Evolutionary conservation across 2,888 invertebrate species (phyloP), one percentile per base, ranked within the genome.

Genomic region (Coenonympha glycerion): DNA sequence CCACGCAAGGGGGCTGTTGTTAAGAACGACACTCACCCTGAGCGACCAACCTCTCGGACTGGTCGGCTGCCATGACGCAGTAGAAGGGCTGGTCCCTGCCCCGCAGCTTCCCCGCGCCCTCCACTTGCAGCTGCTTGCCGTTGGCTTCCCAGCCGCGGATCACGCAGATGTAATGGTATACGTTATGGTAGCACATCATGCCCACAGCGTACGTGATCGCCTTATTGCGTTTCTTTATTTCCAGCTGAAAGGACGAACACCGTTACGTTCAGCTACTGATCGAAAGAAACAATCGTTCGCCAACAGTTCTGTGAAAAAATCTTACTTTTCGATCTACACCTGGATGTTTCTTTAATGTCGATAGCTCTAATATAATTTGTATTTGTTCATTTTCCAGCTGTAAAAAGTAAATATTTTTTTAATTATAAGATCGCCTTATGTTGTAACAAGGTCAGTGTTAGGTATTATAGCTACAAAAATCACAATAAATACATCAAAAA

Each of bases 61-160:
- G 92, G 71, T 93, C 92, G 30, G 89, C 88, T 0, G 90, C 91
- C 15, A 92, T 76, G 3, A 93, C 90, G 61, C 90, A 87, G 67
- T 94, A 94, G 76, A 92, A 92, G 0, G 93, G 93, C 70, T 93
- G 93, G 18, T 85, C 66, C 15, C 78, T 71, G 37, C 89, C 88
- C 24, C 76, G 68, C 15, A 92, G 71, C 40, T 76, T 80, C 31
- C 88, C 59, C 8, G 56, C 54, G 1, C 21, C 8, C 2, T 64
- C 61, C 9, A 47, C 30, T 88, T 47, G 21, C 11, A 90, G 89
- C 57, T 89, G 88, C 0, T 69, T 65, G 51, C 82, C 70, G 69
- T 68, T 64, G 0, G 71, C 60, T 68, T 93, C 92, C 94, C 94
- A 94, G 37, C 91, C 92, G 56, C 89, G 90, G 28, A 94, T 90